Conservation (phyloP, 2,113 vertebrate species). For the Channa maculata region DNA sequence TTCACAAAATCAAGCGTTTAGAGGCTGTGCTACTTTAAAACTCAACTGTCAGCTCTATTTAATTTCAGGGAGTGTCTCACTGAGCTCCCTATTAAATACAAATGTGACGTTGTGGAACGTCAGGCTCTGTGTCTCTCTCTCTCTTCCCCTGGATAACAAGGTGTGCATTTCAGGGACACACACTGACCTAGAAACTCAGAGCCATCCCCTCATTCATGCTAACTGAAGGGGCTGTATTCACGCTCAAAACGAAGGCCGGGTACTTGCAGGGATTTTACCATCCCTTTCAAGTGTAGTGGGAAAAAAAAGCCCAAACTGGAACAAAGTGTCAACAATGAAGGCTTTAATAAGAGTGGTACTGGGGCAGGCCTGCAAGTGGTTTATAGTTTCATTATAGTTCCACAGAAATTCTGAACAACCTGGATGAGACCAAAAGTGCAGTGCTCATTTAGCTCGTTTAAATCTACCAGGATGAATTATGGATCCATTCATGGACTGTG, state of each 20-base stretch:
- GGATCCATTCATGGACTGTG: background rate
- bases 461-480: background rate
- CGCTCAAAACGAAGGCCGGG: conserved; percentile 33
- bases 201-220: conserved; percentile 56
- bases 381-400: conserved; percentile 72
- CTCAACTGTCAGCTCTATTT: conserved; percentile 28
- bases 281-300: conserved; percentile 74
- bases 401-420: conserved; percentile 17
- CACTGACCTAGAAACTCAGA: conserved; percentile 76
- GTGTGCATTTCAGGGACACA: conserved; percentile 71
- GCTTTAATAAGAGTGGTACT: conserved; percentile 75
- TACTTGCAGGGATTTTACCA: conserved; percentile 56
- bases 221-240: conserved; percentile 64
- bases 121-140: conserved; percentile 42
- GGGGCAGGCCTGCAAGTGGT: conserved; percentile 66
- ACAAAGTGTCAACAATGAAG: conserved; percentile 81
- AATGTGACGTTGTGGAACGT: conserved; percentile 38
- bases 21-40: background rate
- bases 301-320: conserved; percentile 73
- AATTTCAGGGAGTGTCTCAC: conserved; percentile 27
- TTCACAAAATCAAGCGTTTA: background rate
- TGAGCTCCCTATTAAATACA: conserved; percentile 27
- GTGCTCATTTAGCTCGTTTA: background rate
- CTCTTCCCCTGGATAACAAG: conserved; percentile 34
- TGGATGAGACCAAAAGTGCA: background rate